Conservation (phyloP, 2,113 vertebrate species). For the Cyprinodon variegatus region DNA sequence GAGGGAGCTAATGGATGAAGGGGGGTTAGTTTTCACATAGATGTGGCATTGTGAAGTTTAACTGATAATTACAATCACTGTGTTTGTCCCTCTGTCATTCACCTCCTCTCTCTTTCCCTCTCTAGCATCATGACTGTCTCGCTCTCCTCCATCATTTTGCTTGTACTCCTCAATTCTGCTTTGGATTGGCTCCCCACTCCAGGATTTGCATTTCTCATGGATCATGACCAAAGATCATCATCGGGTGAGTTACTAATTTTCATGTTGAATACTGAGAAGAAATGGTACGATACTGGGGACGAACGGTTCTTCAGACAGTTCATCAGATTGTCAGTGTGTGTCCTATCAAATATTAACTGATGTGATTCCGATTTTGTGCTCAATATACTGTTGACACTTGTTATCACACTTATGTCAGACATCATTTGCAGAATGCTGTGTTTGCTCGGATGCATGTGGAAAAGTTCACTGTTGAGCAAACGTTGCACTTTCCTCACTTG, state of each 20-base stretch:
- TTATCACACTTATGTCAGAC: constrained; percentile 70
- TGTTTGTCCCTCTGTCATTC: constrained; percentile 34
- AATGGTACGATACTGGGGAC: constrained; percentile 1
- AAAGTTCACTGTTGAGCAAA: constrained; percentile 69
- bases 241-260: constrained; percentile 57
- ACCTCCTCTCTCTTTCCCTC: constrained; percentile 21
- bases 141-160: constrained; percentile 37
- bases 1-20: background rate
- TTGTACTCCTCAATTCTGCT: constrained; percentile 55
- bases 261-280: background rate
- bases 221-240: constrained; percentile 38
- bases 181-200: constrained; percentile 48
- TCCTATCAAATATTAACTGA: constrained; percentile 65
- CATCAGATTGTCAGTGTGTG: constrained; percentile 19
- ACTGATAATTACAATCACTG: constrained; percentile 47
- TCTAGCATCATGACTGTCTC: constrained; percentile 66
- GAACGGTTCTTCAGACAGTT: constrained; percentile 11
- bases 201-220: constrained; percentile 45
- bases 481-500: constrained; percentile 56
- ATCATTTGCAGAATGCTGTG: constrained; percentile 68
- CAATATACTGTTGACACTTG: constrained; percentile 58
- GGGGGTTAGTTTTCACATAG: constrained; percentile 42
- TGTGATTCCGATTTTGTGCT: constrained; percentile 34
- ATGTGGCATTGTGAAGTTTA: constrained; percentile 47
- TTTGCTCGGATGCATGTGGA: constrained; percentile 67